Evolutionary conservation across 2,888 invertebrate genomes (phyloP).

Genomic region (Podotricha telesiphe): DNA sequence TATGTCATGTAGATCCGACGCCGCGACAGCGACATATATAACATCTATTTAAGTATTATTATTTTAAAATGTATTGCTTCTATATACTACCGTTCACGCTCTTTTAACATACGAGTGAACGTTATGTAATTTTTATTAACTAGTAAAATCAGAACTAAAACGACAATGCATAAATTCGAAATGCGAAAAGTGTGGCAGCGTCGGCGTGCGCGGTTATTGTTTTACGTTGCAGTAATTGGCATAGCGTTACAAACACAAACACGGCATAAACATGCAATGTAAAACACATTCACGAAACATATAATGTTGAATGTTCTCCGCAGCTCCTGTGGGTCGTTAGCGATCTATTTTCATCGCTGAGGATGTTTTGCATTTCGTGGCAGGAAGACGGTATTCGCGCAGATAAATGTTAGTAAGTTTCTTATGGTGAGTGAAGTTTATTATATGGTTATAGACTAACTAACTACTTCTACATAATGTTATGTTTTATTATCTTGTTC

Average conservation of each 20-base stretch:
- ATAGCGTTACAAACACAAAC: constrained; percentile 73
- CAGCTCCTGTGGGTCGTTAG: constrained; percentile 75
- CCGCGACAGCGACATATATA: constrained; percentile 33
- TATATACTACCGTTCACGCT: not conserved
- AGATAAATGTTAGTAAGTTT: constrained; percentile 56
- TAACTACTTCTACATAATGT: constrained; percentile 35
- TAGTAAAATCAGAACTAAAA: not conserved
- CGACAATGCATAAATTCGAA: not conserved
- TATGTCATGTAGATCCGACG: constrained; percentile 30
- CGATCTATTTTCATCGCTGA: constrained; percentile 58
- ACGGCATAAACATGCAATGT: constrained; percentile 74
- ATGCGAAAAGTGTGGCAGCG: constrained; percentile 30
- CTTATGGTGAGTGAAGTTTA: constrained; percentile 26
- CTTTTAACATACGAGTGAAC: not conserved
- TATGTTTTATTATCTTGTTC: constrained; percentile 24
- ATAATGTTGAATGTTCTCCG: constrained; percentile 61
- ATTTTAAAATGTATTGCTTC: not conserved
- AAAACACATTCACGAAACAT: constrained; percentile 71
- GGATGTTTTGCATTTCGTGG: constrained; percentile 64
- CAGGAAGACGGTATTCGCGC: constrained; percentile 82
- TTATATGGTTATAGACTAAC: constrained; percentile 34
- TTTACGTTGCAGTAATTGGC: constrained; percentile 46
- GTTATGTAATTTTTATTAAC: not conserved
- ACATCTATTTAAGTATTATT: not conserved
- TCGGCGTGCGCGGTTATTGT: constrained; percentile 41